Percentiles rank a stretch among this genome's conserved stretches.
These are phyloP conservation scores for Schizotus pectinicornis DNA, from an alignment of 2,888 invertebrate species.

Conservation along the genomic window DNA sequence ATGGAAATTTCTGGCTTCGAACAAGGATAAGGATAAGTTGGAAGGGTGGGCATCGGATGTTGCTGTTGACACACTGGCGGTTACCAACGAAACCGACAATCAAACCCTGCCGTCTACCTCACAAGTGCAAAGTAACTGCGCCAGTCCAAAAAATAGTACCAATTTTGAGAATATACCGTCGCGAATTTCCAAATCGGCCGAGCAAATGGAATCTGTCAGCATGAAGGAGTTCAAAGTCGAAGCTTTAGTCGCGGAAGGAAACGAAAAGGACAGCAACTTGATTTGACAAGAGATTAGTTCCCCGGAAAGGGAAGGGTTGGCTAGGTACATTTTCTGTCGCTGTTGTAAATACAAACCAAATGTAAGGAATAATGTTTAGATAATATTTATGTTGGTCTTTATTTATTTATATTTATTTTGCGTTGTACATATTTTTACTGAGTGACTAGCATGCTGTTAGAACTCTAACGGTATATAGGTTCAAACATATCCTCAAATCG, in stretches of 20 bases:
- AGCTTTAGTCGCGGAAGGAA: slow-evolving; percentile 37
- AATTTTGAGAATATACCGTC: slow-evolving; percentile 6
- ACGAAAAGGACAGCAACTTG: slow-evolving; percentile 44
- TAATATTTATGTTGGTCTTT: slow-evolving; percentile 35
- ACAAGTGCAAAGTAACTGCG: slow-evolving; percentile 50
- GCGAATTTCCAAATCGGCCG: background rate
- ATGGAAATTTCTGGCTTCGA: slow-evolving; percentile 55
- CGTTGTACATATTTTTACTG: slow-evolving; percentile 16
- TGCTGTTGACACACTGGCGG: slow-evolving; percentile 45
- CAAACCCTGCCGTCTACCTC: slow-evolving; percentile 55
- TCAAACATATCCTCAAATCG: background rate
- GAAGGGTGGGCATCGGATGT: slow-evolving; percentile 52
- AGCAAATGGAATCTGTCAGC: slow-evolving; percentile 15
- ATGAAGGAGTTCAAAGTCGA: slow-evolving; percentile 22
- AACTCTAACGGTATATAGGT: background rate
- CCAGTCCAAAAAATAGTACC: slow-evolving; percentile 42
- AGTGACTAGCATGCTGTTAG: background rate
- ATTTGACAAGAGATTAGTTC: slow-evolving; percentile 57
- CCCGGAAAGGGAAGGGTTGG: slow-evolving; percentile 53
- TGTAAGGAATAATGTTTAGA: slow-evolving; percentile 55
- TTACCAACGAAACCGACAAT: slow-evolving; percentile 44
- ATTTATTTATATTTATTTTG: slow-evolving; percentile 43
- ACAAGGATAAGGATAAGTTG: slow-evolving; percentile 50
- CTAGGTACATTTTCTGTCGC: slow-evolving; percentile 58
- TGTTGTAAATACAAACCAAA: slow-evolving; percentile 58